A percentile compares a stretch with the other conserved stretches of the same genome.
phyloP scores from a whole-genome alignment of 37 sponge, comb jelly and placozoan species.

The Theonella swinhoei region DNA sequence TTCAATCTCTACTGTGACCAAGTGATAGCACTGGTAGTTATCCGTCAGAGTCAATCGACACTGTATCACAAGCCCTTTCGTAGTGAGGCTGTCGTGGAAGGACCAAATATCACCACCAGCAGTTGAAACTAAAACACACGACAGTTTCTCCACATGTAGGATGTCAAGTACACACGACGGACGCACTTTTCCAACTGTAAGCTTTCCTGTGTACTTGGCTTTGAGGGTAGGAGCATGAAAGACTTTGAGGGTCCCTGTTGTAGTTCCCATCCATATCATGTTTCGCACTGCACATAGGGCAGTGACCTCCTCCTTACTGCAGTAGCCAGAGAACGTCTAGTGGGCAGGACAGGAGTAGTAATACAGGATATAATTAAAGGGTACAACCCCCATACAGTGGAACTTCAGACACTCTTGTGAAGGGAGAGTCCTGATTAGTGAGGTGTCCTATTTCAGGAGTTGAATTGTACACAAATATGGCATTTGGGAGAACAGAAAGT shows the following conservation, averaged over 20 bases:
- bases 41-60: slow-evolving; percentile 25
- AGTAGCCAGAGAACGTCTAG: slow-evolving; percentile 56
- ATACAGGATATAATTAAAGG: too few species aligned
- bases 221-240: slow-evolving; percentile 55
- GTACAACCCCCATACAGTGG: too few species aligned
- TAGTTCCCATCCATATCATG: slow-evolving; percentile 74
- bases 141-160: slow-evolving; percentile 43
- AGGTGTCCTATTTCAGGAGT: too few species aligned
- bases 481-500: too few species aligned
- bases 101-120: slow-evolving; percentile 57
- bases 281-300: slow-evolving; percentile 58
- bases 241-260: slow-evolving; percentile 39
- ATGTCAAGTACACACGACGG: slow-evolving; percentile 50
- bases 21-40: slow-evolving; percentile 28
- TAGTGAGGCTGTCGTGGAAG: slow-evolving; percentile 21
- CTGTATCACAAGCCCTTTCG: slow-evolving; percentile 13
- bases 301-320: slow-evolving; percentile 50
- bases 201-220: slow-evolving; percentile 29
- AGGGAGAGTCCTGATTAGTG: too few species aligned
- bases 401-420: too few species aligned
- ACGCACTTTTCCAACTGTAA: background rate
- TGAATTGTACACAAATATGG: too few species aligned
- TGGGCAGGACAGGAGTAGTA: background rate
- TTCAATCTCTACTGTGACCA: slow-evolving; percentile 48
- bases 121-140: slow-evolving; percentile 52